Conservation (phyloP, 2,797 vertebrate genomes). For the Hypotaenidia okinawae region DNA sequence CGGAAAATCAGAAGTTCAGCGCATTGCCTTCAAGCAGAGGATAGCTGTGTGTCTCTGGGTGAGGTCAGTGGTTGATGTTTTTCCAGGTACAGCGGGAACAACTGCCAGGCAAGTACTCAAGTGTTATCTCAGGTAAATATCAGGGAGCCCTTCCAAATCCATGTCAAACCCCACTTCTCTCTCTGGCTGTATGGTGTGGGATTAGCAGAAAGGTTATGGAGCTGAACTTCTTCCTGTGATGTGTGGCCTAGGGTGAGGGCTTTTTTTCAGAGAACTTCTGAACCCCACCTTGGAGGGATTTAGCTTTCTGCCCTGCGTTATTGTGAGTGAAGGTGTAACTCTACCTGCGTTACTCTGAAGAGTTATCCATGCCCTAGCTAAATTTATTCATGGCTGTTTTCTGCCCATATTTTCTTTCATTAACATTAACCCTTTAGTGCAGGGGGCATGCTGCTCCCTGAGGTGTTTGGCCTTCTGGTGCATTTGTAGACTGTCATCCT, state of each 20-base stretch:
- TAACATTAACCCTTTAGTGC: background rate
- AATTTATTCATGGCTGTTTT: background rate
- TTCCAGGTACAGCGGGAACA: background rate
- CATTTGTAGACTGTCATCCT: background rate
- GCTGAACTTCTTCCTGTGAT: background rate
- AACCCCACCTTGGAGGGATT: background rate
- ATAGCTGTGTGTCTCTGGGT: background rate
- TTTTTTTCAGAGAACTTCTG: background rate
- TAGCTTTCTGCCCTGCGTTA: accelerated
- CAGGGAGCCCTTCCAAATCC: background rate
- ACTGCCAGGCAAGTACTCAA: background rate
- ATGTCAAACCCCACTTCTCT: background rate
- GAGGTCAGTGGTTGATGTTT: background rate
- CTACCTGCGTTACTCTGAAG: background rate
- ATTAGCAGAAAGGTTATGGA: background rate
- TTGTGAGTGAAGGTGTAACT: background rate
- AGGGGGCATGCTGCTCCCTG: background rate
- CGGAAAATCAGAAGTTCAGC: background rate
- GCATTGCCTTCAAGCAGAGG: background rate
- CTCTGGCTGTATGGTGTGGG: background rate
- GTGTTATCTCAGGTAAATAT: background rate
- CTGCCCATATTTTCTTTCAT: background rate
- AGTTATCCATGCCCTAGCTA: background rate
- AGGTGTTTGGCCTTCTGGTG: background rate
- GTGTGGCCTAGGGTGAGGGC: background rate